Evolutionary conservation across 2,888 invertebrate genomes (phyloP).

Genomic region (Deilephila elpenor): DNA sequence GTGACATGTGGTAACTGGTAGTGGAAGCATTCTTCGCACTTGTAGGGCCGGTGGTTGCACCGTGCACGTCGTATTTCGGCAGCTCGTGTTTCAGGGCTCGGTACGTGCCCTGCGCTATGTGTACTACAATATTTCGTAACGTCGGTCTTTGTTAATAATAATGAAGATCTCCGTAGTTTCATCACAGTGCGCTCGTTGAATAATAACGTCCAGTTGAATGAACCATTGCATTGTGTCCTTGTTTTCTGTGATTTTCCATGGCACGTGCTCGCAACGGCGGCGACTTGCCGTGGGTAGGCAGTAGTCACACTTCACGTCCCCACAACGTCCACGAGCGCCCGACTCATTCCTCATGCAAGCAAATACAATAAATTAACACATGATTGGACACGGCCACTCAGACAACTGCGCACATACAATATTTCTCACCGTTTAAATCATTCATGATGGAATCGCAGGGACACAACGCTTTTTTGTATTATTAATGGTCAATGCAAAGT

Average conservation of each 20-base stretch:
- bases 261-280: slow-evolving; percentile 64
- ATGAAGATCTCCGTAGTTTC: slow-evolving; percentile 79
- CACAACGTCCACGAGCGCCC: slow-evolving; percentile 35
- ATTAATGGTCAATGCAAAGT: slow-evolving; percentile 2
- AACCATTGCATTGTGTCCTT: slow-evolving; percentile 84
- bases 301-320: slow-evolving; percentile 54
- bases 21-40: slow-evolving; percentile 29
- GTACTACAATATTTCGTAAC: slow-evolving; percentile 75
- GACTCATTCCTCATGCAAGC: slow-evolving; percentile 63
- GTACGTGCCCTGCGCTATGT: slow-evolving; percentile 64
- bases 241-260: slow-evolving; percentile 84
- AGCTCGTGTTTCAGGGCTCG: slow-evolving; percentile 49
- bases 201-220: slow-evolving; percentile 83
- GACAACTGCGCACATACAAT: slow-evolving; percentile 15
- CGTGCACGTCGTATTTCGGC: slow-evolving; percentile 53
- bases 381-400: slow-evolving; percentile 5
- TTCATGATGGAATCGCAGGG: slow-evolving; percentile 17
- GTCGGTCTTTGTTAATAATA: slow-evolving; percentile 77
- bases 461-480: background rate
- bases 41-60: slow-evolving; percentile 30
- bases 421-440: slow-evolving; percentile 8
- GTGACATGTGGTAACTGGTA: slow-evolving; percentile 13
- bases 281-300: slow-evolving; percentile 42
- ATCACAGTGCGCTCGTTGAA: slow-evolving; percentile 81
- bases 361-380: slow-evolving; percentile 53